These are phyloP conservation scores for Papilio glaucus DNA, from an alignment of 1,140 invertebrate species.

Conservation along the genomic window DNA sequence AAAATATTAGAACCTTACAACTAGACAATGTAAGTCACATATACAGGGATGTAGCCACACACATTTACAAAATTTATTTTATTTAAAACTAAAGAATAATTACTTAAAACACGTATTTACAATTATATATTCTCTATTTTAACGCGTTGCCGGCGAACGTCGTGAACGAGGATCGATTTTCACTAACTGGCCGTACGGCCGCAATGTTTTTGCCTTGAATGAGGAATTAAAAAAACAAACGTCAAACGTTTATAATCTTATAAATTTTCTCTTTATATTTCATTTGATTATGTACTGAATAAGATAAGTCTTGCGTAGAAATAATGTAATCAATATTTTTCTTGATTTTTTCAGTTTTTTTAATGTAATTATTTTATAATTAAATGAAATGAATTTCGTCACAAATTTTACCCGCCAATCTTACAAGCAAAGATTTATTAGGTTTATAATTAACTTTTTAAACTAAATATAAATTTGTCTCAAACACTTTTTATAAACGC, in stretches of 20 bases:
- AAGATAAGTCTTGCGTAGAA: not conserved
- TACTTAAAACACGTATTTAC: conserved; percentile 65
- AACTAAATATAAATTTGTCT: conserved; percentile 7
- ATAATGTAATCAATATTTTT: too few relatives aligned
- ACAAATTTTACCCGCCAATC: not conserved
- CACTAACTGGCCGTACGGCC: not conserved
- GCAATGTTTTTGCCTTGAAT: conserved; percentile 1
- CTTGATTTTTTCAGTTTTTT: too few relatives aligned
- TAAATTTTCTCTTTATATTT: not conserved
- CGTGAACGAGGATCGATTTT: conserved; percentile 40
- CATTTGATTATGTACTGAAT: not conserved
- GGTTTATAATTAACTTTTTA: not conserved
- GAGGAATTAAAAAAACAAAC: conserved; percentile 27
- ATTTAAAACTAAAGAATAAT: conserved; percentile 63
- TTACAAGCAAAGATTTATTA: too few relatives aligned
- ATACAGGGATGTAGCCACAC: conserved; percentile 75
- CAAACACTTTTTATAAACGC: conserved; percentile 13
- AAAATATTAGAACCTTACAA: conserved; percentile 27
- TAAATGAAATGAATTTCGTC: not conserved
- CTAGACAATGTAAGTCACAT: conserved; percentile 66
- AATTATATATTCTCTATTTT: conserved; percentile 59
- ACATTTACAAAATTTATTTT: conserved; percentile 74
- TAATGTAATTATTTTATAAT: not conserved
- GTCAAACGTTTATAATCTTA: conserved; percentile 4
- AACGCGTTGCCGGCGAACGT: conserved; percentile 48